Conservation (phyloP, 2,113 vertebrate species). For the Cyphomyrus discorhynchus region DNA sequence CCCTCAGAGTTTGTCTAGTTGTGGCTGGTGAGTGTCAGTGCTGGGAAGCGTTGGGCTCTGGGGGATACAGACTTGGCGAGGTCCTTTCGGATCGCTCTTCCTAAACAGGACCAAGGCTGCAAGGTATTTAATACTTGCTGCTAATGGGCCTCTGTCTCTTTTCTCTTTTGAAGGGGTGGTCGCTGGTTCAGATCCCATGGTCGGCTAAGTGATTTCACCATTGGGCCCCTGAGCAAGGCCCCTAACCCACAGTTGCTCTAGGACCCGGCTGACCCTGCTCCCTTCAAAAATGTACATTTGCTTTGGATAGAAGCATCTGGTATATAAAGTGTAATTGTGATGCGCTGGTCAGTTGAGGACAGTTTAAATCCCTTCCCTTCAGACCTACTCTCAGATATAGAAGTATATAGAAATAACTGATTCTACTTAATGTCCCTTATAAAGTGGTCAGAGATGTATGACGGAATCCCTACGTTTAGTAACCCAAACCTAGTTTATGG, state of each 20-base stretch:
- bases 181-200: neutral
- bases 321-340: neutral
- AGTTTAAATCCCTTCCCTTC: neutral
- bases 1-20: neutral
- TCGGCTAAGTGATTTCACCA: neutral
- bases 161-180: neutral
- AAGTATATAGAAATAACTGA: neutral
- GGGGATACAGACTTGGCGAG: neutral
- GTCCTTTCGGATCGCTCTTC: neutral
- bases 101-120: neutral
- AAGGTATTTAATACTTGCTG: neutral
- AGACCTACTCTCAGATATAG: neutral
- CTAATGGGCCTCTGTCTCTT: neutral
- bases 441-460: neutral
- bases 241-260: neutral
- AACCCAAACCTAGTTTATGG: neutral
- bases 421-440: neutral
- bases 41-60: neutral
- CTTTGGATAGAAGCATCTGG: neutral
- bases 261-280: neutral
- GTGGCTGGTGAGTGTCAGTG: conserved; percentile 12
- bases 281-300: neutral
- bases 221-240: neutral
- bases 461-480: neutral
- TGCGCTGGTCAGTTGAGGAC: neutral